Conservation (phyloP, 2,888 invertebrate genomes). For the Xestia c-nigrum region DNA sequence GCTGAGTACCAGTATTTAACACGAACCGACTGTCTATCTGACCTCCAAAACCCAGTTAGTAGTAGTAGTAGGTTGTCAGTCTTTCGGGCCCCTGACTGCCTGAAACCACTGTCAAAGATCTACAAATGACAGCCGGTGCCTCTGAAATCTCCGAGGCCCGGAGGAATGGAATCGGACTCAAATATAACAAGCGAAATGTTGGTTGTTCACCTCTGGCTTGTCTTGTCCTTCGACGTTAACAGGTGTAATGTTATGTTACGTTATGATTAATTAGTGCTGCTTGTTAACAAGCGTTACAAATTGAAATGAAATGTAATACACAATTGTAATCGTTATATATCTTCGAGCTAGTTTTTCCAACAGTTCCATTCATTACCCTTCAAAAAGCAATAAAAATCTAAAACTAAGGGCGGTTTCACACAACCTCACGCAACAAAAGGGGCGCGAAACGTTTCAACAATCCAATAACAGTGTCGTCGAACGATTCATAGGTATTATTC, state of each 20-base stretch:
- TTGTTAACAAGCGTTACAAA: not conserved
- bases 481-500: slow-evolving; percentile 51
- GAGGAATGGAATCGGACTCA: not conserved
- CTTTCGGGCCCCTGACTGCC: no score
- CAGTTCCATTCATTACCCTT: not conserved
- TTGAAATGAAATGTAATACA: not conserved
- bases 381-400: slow-evolving; percentile 13
- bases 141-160: no score
- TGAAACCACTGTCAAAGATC: no score
- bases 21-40: no score
- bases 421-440: slow-evolving; percentile 33
- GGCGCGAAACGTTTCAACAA: slow-evolving; percentile 53
- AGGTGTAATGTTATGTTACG: not conserved
- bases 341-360: not conserved
- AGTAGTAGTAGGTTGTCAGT: no score
- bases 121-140: no score
- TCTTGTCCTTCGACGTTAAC: not conserved
- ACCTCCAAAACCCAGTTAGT: no score
- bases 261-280: not conserved
- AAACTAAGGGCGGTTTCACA: slow-evolving; percentile 2
- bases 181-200: not conserved
- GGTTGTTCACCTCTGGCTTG: not conserved
- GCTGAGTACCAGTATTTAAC: no score
- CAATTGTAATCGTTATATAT: not conserved
- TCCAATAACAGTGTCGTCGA: slow-evolving; percentile 62